Base-by-base conservation (phyloP, 1,140 invertebrate species). In the Lordiphosa clarofinis region DNA sequence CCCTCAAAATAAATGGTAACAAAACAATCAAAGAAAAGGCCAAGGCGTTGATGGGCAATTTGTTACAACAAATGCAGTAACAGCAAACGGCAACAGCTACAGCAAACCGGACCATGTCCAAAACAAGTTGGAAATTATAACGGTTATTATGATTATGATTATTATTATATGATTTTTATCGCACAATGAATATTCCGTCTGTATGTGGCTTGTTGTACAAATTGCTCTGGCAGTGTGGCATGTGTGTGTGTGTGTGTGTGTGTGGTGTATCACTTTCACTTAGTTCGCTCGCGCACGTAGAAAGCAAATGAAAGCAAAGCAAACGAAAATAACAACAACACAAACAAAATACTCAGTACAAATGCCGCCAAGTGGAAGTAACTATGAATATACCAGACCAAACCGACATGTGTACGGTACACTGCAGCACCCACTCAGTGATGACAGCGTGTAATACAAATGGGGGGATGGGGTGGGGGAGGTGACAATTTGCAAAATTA, bases 241-340 rank as follows among this genome's bases (percentile, higher is more conserved):
- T 60, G 39, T 43, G 24, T 50, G 36, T 40, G 11, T 81, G 31
- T 56, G 39, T 49, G 46, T 43, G 11, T 40, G 11, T 53, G 4
- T 50, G 21, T 36, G 8, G 35, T 62, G 49, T 82, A 82, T 82
- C 76, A 82, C 76, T 82, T 82, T 82, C 76, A 82, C 76, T 82
- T 9, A 37, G 72, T 64, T 73, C 56, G 76, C 72, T 73, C 56
- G 76, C 72, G 76, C 78, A 74, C 67, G 65, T 84, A 82, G 76
- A 82, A 82, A 82, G 76, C 76, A 81, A 81, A 81, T 57, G 76
- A 81, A 82, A 81, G 76, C 76, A 81, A 68, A 72, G 58, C 58
- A 70, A 65, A 65, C 53, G 52, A 49, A 58, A 64, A 31, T 33
- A 48, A 58, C 42, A 52, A 37, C 48, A 28, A 56, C 11, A 38